Base-by-base conservation (phyloP, 2,113 vertebrate species). In the Phaetusa simplex region DNA sequence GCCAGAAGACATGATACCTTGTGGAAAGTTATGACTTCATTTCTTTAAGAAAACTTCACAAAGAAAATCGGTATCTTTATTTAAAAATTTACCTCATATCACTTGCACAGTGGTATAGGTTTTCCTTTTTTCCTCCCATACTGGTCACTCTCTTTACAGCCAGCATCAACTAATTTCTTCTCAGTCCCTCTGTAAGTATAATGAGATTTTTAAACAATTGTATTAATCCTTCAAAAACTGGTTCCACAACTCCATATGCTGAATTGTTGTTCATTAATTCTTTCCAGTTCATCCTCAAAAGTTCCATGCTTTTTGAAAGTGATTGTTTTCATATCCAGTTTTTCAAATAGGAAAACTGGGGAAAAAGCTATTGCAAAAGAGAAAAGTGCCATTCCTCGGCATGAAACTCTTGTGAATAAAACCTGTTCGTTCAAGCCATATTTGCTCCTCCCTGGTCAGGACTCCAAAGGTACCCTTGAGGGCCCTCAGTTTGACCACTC, bases 401-500 rank as follows among this genome's bases (percentile, higher is more conserved):
- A 43, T 12, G 13, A 90, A 61, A 22, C 34, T 2, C 2, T 2
- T 78, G 34, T 21, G 8, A 65, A 62, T 12, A 72, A 9, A 62
- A 93, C 40, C 34, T 30, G 38, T 45, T 64, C 34, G 32, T 21
- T 81, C 12, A 70, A 12, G 2, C 3, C 8, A 4, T 47, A 32
- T 80, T 86, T 90, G 8, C 5, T 74, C 10, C 13, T 50, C 13
- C 6, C 7, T 88, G 8, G 2, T 56, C 52, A 92, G 17, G 12
- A 47, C 14, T 42, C 24, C 23, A 11, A 69, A 74, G 30, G 27
- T 8, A 30, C 26, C 18, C 17, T 13, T 27, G n/a, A 62, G 12
- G 10, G 6, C 10, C 12, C 4, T 66, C 2, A 0, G 1, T 67
- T 45, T 74, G 17, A 14, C 11, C 1, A 4, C 18, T 17, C 4